Evolutionary conservation across 1,140 invertebrate genomes (phyloP).

Genomic region (Cotesia chilonis): DNA sequence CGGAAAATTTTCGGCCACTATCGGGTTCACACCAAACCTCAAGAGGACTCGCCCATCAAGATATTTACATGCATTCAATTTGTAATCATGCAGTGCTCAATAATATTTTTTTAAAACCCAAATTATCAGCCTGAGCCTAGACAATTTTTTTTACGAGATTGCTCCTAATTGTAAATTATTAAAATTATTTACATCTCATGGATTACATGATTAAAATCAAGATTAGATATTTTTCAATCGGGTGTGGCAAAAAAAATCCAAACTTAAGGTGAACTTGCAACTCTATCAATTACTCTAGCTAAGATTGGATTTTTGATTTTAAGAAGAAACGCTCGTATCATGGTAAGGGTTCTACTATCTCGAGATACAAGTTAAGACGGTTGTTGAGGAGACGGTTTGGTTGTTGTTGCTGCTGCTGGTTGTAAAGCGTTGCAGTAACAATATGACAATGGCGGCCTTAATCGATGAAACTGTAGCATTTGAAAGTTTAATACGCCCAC

Average conservation of each 20-base stretch:
- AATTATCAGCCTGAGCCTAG: background rate
- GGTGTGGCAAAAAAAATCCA: background rate
- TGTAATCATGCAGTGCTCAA: conserved; percentile 1
- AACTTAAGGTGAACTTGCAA: background rate
- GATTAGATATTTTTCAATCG: conserved; percentile 34
- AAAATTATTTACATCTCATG: background rate
- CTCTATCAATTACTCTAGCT: no score
- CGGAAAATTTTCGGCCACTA: conserved; percentile 33
- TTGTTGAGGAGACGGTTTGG: no score
- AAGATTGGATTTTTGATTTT: no score
- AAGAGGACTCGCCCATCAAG: conserved; percentile 33
- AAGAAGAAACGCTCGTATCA: no score
- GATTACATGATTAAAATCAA: background rate
- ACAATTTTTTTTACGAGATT: background rate
- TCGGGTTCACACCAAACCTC: conserved; percentile 22
- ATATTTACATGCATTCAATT: conserved; percentile 12
- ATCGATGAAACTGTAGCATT: conserved; percentile 34
- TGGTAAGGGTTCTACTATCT: no score
- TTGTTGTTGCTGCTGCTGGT: background rate
- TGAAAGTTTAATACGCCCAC: conserved; percentile 38
- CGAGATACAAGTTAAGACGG: no score
- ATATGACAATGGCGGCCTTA: conserved; percentile 26
- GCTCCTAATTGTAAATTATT: no score
- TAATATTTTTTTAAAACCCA: background rate
- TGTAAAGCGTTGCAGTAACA: background rate